Conservation (phyloP, 2,113 vertebrate species). For the Bettongia penicillata region DNA sequence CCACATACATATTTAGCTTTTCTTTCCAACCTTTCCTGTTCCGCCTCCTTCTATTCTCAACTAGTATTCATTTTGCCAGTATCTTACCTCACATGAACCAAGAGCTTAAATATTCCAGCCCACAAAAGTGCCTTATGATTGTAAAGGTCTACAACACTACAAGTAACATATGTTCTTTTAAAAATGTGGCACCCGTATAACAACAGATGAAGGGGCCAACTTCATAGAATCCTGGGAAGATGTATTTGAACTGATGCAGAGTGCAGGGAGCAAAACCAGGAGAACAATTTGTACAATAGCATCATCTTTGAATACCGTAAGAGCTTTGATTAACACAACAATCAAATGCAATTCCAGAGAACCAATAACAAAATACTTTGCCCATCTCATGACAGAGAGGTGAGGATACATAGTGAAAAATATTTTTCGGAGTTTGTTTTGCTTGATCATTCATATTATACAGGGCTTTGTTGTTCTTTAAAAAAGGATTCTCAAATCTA, state of each 20-base stretch:
- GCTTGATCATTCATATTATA: not conserved
- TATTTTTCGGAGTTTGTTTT: not conserved
- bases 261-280: not conserved
- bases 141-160: slow-evolving; percentile 72
- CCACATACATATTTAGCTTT: not conserved
- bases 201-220: not conserved
- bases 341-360: not conserved
- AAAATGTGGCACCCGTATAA: not conserved
- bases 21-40: accelerated
- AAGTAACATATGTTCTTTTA: not conserved
- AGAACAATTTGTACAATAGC: not conserved
- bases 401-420: not conserved
- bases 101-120: slow-evolving; percentile 74
- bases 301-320: not conserved
- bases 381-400: not conserved
- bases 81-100: slow-evolving; percentile 55
- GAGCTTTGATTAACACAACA: not conserved
- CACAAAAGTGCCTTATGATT: slow-evolving; percentile 67
- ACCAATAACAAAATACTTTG: not conserved
- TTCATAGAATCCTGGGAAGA: not conserved
- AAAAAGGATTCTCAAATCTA: not conserved
- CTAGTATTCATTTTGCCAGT: not conserved
- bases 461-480: not conserved
- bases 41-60: not conserved
- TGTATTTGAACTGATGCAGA: not conserved